These are phyloP conservation scores for Drosophila willistoni DNA, from an alignment of 1,140 invertebrate species.

Conservation along the genomic window DNA sequence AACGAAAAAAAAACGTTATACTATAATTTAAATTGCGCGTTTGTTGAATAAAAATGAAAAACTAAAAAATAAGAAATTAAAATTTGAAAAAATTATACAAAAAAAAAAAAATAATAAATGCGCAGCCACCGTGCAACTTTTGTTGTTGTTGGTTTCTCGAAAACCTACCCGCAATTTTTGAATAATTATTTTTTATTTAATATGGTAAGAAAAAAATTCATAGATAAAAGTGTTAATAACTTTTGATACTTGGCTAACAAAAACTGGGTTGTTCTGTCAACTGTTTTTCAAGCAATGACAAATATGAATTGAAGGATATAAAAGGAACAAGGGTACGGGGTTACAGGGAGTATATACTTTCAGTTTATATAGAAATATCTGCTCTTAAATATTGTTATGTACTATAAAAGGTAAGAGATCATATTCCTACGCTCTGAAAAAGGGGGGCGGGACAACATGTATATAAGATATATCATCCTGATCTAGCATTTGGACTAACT, in stretches of 20 bases:
- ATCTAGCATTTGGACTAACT: constrained; percentile 12
- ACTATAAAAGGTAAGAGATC: neutral
- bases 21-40: constrained; percentile 39
- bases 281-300: constrained; percentile 63
- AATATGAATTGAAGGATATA: constrained; percentile 29
- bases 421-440: neutral
- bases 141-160: constrained; percentile 43
- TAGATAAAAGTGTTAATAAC: constrained; percentile 71
- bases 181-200: constrained; percentile 19
- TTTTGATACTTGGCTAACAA: constrained; percentile 50
- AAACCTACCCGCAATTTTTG: constrained; percentile 62
- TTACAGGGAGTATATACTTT: constrained; percentile 6
- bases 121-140: constrained; percentile 82
- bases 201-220: constrained; percentile 17
- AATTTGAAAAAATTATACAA: constrained; percentile 28
- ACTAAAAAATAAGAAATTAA: constrained; percentile 39
- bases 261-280: constrained; percentile 74
- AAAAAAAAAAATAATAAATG: constrained; percentile 57
- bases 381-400: constrained; percentile 7
- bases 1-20: constrained; percentile 34
- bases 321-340: neutral
- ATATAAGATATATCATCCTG: neutral
- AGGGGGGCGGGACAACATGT: neutral
- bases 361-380: neutral
- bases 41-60: constrained; percentile 35